These are phyloP conservation scores for Bubo blakistoni DNA, from an alignment of 2,113 vertebrate species.

Conservation along the genomic window DNA sequence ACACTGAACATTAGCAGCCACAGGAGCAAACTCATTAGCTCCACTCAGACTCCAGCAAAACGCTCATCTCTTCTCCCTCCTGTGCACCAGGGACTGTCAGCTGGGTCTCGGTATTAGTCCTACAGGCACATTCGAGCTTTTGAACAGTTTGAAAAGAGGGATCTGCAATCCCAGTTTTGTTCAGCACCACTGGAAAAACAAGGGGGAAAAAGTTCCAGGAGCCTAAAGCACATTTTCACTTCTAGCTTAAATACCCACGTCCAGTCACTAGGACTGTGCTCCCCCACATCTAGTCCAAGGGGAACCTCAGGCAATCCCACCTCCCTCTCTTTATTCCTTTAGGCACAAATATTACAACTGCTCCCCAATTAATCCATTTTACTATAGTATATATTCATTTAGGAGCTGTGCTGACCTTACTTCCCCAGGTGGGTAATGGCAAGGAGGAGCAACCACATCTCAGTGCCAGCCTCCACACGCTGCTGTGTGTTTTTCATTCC, in stretches of 20 bases:
- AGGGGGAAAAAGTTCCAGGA: fast-evolving
- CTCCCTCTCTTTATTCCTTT: not conserved
- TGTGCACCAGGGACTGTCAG: not conserved
- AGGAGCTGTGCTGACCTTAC: not conserved
- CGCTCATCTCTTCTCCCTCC: not conserved
- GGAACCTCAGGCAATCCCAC: not conserved
- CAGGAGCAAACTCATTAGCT: not conserved
- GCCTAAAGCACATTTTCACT: not conserved
- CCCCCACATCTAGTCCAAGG: not conserved
- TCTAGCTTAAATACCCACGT: not conserved
- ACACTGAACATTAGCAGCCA: not conserved
- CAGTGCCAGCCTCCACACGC: not conserved
- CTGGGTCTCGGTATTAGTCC: not conserved
- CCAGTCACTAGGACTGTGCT: not conserved
- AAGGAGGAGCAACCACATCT: not conserved
- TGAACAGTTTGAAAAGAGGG: not conserved
- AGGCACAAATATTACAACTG: not conserved
- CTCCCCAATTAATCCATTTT: not conserved
- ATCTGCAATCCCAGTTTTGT: not conserved
- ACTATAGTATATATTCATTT: not conserved
- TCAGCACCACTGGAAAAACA: not conserved
- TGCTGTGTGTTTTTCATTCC: not conserved
- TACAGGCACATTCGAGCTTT: not conserved
- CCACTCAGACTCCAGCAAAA: not conserved
- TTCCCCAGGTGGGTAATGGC: not conserved